These are phyloP conservation scores for Scaptomyza tumidula DNA, from an alignment of 2,888 invertebrate genomes.

Conservation along the genomic window DNA sequence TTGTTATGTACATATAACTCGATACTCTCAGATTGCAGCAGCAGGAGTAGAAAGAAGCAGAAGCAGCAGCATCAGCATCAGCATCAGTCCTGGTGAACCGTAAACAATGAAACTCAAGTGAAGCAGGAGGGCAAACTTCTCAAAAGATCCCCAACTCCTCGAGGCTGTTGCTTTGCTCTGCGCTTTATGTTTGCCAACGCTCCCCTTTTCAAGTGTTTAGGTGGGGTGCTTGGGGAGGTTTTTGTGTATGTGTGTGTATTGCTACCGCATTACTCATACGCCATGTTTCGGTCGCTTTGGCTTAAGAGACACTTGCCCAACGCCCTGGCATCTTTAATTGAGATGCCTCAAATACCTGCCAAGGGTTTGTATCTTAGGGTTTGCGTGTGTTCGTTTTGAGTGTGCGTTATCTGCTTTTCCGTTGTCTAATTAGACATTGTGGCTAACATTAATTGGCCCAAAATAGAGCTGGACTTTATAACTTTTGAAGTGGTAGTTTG, in stretches of 20 bases:
- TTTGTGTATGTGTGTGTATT: background rate
- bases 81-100: conserved; percentile 42
- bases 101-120: conserved; percentile 65
- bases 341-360: conserved; percentile 14
- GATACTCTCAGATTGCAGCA: conserved; percentile 63
- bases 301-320: conserved; percentile 52
- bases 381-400: conserved; percentile 37
- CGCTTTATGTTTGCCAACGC: conserved; percentile 43
- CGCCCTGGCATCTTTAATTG: conserved; percentile 65
- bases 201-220: conserved; percentile 7
- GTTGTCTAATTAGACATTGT: conserved; percentile 74
- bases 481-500: conserved; percentile 49
- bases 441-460: conserved; percentile 71
- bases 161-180: conserved; percentile 46
- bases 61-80: background rate
- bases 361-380: conserved; percentile 1
- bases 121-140: conserved; percentile 18
- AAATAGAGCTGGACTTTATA: conserved; percentile 64
- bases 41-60: background rate
- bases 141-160: conserved; percentile 13
- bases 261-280: conserved; percentile 70
- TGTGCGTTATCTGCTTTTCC: conserved; percentile 68
- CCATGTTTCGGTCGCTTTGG: conserved; percentile 46
- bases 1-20: conserved; percentile 67
- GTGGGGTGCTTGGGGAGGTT: background rate